Percentiles rank a stretch among this genome's conserved stretches.
Evolutionary conservation across 2,113 vertebrate species (phyloP).

Genomic region (Saimiri boliviensis): DNA sequence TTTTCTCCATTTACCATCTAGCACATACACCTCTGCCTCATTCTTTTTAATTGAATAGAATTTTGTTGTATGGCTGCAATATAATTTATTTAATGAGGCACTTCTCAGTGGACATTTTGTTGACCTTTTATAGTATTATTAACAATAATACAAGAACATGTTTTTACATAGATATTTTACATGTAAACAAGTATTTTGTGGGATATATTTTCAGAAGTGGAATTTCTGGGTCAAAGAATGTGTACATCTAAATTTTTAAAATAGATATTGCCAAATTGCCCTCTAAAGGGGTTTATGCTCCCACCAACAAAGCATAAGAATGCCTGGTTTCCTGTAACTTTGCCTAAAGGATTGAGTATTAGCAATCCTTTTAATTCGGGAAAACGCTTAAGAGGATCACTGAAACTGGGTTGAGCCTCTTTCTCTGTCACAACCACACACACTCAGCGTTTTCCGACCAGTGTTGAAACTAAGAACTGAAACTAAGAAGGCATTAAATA

Average conservation of each 20-base stretch:
- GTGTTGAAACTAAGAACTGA: not conserved
- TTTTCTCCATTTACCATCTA: not conserved
- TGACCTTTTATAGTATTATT: not conserved
- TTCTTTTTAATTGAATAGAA: constrained; percentile 16
- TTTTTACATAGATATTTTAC: constrained; percentile 1
- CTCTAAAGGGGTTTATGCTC: not conserved
- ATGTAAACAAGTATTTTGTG: not conserved
- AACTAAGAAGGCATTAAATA: not conserved
- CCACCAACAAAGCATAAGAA: not conserved
- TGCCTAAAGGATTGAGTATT: not conserved
- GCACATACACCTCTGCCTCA: not conserved
- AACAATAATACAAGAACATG: not conserved
- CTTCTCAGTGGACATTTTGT: not conserved
- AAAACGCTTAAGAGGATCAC: not conserved
- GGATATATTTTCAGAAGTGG: not conserved
- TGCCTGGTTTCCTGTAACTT: not conserved
- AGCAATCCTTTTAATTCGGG: not conserved
- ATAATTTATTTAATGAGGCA: not conserved
- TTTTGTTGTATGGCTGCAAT: not conserved
- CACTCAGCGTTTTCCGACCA: not conserved
- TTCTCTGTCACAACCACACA: not conserved
- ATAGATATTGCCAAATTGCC: not conserved
- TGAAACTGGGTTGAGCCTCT: not conserved
- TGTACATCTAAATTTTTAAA: not conserved
- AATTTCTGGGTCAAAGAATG: constrained; percentile 2